Percentiles rank a stretch among this genome's conserved stretches.
These are phyloP conservation scores for Maccullochella peelii DNA, from an alignment of 2,113 vertebrate species.

Conservation along the genomic window DNA sequence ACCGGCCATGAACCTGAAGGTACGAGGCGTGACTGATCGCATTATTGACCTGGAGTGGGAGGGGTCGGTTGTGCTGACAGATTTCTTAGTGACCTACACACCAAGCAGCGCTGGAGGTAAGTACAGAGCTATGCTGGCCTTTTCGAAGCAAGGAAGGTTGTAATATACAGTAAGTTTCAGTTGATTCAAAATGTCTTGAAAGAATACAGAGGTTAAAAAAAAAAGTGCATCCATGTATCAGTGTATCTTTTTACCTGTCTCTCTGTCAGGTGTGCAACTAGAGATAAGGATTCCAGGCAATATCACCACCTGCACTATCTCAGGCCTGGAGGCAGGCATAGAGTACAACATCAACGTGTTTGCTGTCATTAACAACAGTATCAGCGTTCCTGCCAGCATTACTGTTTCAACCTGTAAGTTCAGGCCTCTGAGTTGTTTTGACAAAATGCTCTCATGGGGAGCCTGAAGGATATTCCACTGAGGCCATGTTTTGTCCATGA, in stretches of 20 bases:
- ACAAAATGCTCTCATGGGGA: background rate
- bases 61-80: slow-evolving; percentile 88
- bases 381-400: slow-evolving; percentile 89
- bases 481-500: background rate
- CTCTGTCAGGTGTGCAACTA: slow-evolving; percentile 83
- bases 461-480: background rate
- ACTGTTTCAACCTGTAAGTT: slow-evolving; percentile 94
- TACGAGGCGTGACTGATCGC: slow-evolving; percentile 88
- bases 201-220: background rate
- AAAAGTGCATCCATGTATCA: background rate
- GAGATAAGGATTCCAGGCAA: slow-evolving; percentile 93
- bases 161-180: slow-evolving; percentile 5
- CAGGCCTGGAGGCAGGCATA: slow-evolving; percentile 90
- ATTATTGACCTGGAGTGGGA: slow-evolving; percentile 94
- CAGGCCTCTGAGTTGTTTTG: background rate
- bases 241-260: slow-evolving; percentile 17
- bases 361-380: slow-evolving; percentile 89
- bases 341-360: slow-evolving; percentile 96
- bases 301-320: slow-evolving; percentile 88
- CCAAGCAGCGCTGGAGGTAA: slow-evolving; percentile 85
- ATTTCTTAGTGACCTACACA: slow-evolving; percentile 93
- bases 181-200: slow-evolving; percentile 1
- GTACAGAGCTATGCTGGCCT: background rate
- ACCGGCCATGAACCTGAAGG: slow-evolving; percentile 90
- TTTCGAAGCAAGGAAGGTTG: background rate